A percentile compares a stretch with the other conserved stretches of the same genome.
phyloP scores from a whole-genome alignment of 2,888 invertebrate genomes.

The Lottia scabra region DNA sequence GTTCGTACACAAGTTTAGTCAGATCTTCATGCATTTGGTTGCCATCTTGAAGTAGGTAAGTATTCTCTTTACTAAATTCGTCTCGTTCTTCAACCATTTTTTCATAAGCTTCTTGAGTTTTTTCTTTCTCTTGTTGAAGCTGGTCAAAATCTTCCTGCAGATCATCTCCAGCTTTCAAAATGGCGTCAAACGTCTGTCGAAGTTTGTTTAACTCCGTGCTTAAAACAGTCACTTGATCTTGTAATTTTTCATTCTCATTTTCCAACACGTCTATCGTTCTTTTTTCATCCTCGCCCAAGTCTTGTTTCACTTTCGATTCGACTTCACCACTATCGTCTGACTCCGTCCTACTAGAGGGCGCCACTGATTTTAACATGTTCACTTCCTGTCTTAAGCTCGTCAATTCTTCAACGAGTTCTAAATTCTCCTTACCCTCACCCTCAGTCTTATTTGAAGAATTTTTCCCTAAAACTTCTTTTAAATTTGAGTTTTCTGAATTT shows the following conservation, averaged over 20 bases:
- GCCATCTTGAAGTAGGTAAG: slow-evolving; percentile 52
- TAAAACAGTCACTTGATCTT: slow-evolving; percentile 32
- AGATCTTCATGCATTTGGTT: slow-evolving; percentile 60
- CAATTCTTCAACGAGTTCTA: not conserved
- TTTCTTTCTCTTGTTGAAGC: slow-evolving; percentile 32
- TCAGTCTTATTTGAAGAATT: not conserved
- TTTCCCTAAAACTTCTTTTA: not conserved
- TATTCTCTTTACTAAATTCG: slow-evolving; percentile 55
- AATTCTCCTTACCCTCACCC: not conserved
- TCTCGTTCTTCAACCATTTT: slow-evolving; percentile 40
- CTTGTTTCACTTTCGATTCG: not conserved
- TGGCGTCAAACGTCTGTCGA: slow-evolving; percentile 43
- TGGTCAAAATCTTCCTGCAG: slow-evolving; percentile 47
- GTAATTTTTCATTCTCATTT: slow-evolving; percentile 35
- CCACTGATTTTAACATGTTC: not conserved
- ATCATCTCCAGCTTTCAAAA: slow-evolving; percentile 55
- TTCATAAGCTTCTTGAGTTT: slow-evolving; percentile 43
- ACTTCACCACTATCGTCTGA: not conserved
- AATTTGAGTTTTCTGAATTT: not conserved
- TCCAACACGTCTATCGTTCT: slow-evolving; percentile 11
- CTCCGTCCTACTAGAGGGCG: not conserved
- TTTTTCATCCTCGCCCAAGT: not conserved
- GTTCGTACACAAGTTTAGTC: slow-evolving; percentile 55
- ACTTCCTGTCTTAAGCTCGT: not conserved
- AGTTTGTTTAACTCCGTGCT: slow-evolving; percentile 50